These are phyloP conservation scores for Phengaris alcon DNA, from an alignment of 2,888 invertebrate genomes.

Conservation along the genomic window DNA sequence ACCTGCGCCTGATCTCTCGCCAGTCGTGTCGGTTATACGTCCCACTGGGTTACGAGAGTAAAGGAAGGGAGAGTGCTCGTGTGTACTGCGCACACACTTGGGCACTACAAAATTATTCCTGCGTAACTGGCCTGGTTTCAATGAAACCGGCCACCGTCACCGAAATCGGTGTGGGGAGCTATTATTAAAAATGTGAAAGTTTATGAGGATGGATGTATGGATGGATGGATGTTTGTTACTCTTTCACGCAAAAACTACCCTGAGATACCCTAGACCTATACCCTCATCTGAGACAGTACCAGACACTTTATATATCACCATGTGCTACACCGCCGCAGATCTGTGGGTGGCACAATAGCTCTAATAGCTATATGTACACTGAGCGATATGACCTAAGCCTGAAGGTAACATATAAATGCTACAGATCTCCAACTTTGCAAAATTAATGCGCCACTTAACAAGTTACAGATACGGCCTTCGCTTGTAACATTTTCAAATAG, in stretches of 20 bases:
- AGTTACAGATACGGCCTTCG: background rate
- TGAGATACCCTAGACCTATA: no score
- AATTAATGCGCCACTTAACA: background rate
- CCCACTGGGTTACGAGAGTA: background rate
- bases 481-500: background rate
- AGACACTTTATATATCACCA: background rate
- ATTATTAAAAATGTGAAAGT: no score
- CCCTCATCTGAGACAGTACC: slow-evolving; percentile 5
- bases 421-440: background rate
- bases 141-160: no score
- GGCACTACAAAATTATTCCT: no score
- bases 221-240: no score
- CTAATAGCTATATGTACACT: slow-evolving; percentile 48
- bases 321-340: slow-evolving; percentile 54
- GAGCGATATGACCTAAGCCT: slow-evolving; percentile 61
- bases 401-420: slow-evolving; percentile 45
- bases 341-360: slow-evolving; percentile 53
- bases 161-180: no score
- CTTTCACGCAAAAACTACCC: no score
- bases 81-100: no score
- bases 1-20: no score
- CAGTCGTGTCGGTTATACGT: no score
- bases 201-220: no score
- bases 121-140: no score
- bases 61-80: background rate